Percentiles rank a stretch among this genome's conserved stretches.
Evolutionary conservation across 64 coral and sea anemone species (phyloP).

Genomic region (Actinia tenebrosa): DNA sequence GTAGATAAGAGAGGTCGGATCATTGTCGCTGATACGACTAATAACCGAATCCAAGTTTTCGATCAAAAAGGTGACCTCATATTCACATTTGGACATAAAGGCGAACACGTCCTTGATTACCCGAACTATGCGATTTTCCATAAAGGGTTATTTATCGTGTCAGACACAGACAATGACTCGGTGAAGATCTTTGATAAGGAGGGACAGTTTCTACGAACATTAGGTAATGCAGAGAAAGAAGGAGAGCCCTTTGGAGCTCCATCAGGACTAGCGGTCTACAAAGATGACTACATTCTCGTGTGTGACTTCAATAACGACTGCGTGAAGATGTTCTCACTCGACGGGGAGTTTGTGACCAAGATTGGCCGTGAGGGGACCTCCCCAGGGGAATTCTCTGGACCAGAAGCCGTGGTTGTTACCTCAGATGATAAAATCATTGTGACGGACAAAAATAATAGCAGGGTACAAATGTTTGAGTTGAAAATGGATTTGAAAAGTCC

Average conservation of each 20-base stretch:
- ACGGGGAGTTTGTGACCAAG: conserved; percentile 40
- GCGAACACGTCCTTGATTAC: conserved; percentile 42
- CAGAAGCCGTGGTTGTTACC: conserved; percentile 52
- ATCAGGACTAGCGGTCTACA: conserved; percentile 68
- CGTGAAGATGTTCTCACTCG: conserved; percentile 63
- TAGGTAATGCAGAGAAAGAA: conserved; percentile 33
- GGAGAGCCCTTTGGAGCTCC: conserved; percentile 51
- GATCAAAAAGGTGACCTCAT: conserved; percentile 71
- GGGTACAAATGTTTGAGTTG: conserved; percentile 48
- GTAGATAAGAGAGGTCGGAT: conserved; percentile 56
- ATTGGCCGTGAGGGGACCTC: conserved; percentile 60
- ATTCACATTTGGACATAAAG: conserved; percentile 78
- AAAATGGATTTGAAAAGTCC: background rate
- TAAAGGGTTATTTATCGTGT: conserved; percentile 37
- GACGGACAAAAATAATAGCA: conserved; percentile 64
- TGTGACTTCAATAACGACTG: conserved; percentile 77
- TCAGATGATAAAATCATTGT: conserved; percentile 48
- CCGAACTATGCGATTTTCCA: conserved; percentile 49
- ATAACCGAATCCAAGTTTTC: conserved; percentile 77
- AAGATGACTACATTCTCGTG: conserved; percentile 60
- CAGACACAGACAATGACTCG: conserved; percentile 57
- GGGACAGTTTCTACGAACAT: conserved; percentile 30
- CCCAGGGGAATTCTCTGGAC: conserved; percentile 54
- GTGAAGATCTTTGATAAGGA: conserved; percentile 51
- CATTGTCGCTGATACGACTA: conserved; percentile 64